These are phyloP conservation scores for Promerops cafer DNA, from an alignment of 2,113 vertebrate genomes.

Conservation along the genomic window DNA sequence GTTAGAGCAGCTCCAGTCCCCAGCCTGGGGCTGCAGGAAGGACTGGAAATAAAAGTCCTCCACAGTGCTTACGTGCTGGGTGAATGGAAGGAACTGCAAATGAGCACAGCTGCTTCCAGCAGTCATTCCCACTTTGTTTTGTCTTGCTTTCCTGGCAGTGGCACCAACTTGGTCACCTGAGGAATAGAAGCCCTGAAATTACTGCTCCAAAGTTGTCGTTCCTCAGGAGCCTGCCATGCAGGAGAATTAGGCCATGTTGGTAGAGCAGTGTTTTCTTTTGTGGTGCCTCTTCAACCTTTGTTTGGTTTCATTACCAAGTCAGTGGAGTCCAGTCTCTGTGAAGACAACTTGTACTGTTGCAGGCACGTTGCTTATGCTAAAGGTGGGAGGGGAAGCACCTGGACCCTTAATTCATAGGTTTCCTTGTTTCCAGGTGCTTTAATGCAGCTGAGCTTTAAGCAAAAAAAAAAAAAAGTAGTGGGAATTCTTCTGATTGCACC, in stretches of 20 bases:
- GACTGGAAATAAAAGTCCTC: not conserved
- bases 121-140: not conserved
- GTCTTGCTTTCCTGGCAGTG: not conserved
- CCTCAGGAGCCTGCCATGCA: not conserved
- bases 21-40: not conserved
- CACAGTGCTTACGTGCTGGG: not conserved
- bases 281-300: not conserved
- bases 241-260: not conserved
- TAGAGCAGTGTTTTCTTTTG: not conserved
- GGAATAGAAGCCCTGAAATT: not conserved
- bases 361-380: not conserved
- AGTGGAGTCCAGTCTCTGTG: not conserved
- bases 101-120: not conserved
- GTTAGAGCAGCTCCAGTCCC: not conserved
- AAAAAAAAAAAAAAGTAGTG: not conserved
- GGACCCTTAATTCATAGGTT: not conserved
- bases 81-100: not conserved
- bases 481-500: not conserved
- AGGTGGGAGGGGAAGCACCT: not conserved
- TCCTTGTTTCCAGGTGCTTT: not conserved
- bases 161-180: not conserved
- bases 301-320: not conserved
- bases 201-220: fast-evolving
- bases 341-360: not conserved
- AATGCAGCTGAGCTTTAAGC: not conserved